phyloP scores from a whole-genome alignment of 2,888 invertebrate genomes.

The Philereme transversata region DNA sequence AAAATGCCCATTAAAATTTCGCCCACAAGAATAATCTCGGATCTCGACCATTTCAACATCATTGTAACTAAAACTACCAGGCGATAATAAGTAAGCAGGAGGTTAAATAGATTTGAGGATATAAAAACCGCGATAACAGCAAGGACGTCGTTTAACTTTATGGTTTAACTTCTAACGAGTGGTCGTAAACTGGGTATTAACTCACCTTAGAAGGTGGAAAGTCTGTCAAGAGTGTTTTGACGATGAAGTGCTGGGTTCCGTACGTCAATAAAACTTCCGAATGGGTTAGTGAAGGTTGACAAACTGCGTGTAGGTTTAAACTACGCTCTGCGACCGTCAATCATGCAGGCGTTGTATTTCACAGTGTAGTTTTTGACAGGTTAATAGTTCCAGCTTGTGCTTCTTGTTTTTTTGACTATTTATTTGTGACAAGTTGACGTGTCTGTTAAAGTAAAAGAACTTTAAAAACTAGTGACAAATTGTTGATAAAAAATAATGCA shows the following conservation, averaged over 20 bases:
- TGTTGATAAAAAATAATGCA: too few relatives aligned
- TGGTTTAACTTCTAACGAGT: constrained; percentile 77
- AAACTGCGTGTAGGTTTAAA: constrained; percentile 4
- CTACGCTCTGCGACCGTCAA: constrained; percentile 12
- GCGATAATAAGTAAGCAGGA: constrained; percentile 66
- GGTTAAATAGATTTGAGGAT: constrained; percentile 69
- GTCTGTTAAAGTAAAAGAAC: too few relatives aligned
- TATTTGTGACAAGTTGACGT: too few relatives aligned
- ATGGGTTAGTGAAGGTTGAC: constrained; percentile 6
- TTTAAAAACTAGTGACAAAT: too few relatives aligned
- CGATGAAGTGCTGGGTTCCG: constrained; percentile 19
- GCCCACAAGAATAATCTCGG: constrained; percentile 33
- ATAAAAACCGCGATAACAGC: constrained; percentile 64
- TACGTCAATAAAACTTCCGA: constrained; percentile 8
- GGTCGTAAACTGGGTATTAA: constrained; percentile 77
- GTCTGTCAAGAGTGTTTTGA: constrained; percentile 33
- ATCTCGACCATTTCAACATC: constrained; percentile 26
- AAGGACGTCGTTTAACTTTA: constrained; percentile 70
- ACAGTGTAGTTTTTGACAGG: not conserved
- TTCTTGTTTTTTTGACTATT: too few relatives aligned
- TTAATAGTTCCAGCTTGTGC: too few relatives aligned
- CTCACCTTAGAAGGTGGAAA: constrained; percentile 64
- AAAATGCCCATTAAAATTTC: constrained; percentile 32
- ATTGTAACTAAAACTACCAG: constrained; percentile 50
- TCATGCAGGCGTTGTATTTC: constrained; percentile 9